Evolutionary conservation across 2,113 vertebrate species (phyloP).

Genomic region (Chunga burmeisteri): DNA sequence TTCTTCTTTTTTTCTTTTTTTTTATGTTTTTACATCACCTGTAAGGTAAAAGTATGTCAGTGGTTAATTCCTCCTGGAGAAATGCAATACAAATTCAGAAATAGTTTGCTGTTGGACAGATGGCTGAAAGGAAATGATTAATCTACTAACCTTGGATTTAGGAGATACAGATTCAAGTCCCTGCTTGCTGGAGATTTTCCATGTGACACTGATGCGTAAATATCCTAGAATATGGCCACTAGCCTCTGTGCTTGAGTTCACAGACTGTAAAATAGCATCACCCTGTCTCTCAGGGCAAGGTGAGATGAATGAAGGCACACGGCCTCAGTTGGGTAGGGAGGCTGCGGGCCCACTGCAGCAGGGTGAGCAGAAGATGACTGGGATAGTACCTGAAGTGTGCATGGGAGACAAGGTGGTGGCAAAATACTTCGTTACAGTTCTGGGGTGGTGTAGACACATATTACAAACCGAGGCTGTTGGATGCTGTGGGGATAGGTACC

Average conservation of each 20-base stretch:
- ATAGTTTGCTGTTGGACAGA: constrained; percentile 26
- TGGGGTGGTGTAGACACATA: background rate
- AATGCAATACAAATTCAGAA: constrained; percentile 35
- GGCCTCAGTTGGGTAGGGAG: background rate
- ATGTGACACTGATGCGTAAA: constrained; percentile 31
- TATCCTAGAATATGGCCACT: constrained; percentile 1
- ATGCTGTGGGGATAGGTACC: background rate
- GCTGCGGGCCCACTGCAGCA: background rate
- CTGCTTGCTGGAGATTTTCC: constrained; percentile 41
- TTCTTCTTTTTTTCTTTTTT: background rate
- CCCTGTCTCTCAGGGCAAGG: background rate
- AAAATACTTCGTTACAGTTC: background rate
- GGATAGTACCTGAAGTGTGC: background rate
- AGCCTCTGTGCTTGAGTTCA: background rate
- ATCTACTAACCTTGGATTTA: constrained; percentile 60
- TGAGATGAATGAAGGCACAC: background rate
- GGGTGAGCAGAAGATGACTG: background rate
- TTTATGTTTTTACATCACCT: background rate
- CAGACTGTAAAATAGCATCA: constrained; percentile 10
- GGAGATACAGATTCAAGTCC: constrained; percentile 38
- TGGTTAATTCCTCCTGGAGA: constrained; percentile 13
- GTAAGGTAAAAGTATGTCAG: background rate
- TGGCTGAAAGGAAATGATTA: constrained; percentile 50
- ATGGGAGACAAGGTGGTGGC: background rate
- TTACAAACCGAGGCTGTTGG: background rate